These are phyloP conservation scores for Thyatira batis DNA, from an alignment of 2,888 invertebrate genomes.

Conservation along the genomic window DNA sequence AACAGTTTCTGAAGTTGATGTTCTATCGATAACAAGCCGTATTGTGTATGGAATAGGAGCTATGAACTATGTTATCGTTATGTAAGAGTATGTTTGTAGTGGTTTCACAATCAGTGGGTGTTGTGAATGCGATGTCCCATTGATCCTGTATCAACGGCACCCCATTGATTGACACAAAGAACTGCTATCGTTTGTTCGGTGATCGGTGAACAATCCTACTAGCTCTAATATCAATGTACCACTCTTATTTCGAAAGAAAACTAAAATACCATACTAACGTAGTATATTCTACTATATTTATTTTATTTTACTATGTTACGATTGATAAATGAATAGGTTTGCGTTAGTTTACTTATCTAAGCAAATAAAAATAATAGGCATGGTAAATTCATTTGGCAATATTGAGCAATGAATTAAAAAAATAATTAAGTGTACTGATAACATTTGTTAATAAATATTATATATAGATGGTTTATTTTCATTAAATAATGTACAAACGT, in stretches of 20 bases:
- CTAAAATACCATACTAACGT: too few species aligned
- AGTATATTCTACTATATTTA: neutral
- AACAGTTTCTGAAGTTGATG: constrained; percentile 13
- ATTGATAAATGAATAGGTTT: neutral
- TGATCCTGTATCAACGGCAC: constrained; percentile 75
- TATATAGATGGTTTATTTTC: neutral
- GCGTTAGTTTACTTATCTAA: neutral
- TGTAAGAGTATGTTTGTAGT: constrained; percentile 28
- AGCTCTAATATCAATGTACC: constrained; percentile 54
- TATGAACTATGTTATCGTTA: constrained; percentile 9
- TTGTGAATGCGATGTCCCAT: constrained; percentile 61
- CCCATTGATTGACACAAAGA: constrained; percentile 76
- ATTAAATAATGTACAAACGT: neutral
- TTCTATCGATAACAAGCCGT: constrained; percentile 29
- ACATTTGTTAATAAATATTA: neutral
- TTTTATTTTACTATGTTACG: neutral
- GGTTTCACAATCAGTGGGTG: constrained; percentile 42
- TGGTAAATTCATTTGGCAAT: neutral
- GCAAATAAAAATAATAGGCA: constrained; percentile 18
- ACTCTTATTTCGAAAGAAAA: constrained; percentile 30
- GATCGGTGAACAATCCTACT: constrained; percentile 67
- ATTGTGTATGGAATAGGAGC: constrained; percentile 17
- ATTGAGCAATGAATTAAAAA: neutral
- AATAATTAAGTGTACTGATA: neutral
- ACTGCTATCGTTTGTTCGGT: constrained; percentile 67